A percentile compares a stretch with the other conserved stretches of the same genome.
These are phyloP conservation scores for Drosophila simulans DNA, from an alignment of 1,140 invertebrate species.

Conservation along the genomic window DNA sequence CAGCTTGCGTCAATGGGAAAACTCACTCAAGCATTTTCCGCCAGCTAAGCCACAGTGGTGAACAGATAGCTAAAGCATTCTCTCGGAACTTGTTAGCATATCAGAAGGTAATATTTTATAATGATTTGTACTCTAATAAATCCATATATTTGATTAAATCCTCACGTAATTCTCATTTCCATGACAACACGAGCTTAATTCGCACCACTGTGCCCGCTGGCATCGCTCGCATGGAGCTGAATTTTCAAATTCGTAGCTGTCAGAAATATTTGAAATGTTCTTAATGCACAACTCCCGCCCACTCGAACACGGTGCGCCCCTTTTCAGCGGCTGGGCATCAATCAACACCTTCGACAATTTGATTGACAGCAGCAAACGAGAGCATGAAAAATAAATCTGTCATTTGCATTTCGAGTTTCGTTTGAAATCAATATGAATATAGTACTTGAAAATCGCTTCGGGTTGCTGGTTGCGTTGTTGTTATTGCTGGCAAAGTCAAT, in stretches of 20 bases:
- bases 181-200: background rate
- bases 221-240: background rate
- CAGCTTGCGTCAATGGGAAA: conserved; percentile 20
- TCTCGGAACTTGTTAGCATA: too few relatives aligned
- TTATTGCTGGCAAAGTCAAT: conserved; percentile 74
- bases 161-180: too few relatives aligned
- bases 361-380: conserved; percentile 73
- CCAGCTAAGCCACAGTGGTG: background rate
- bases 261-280: conserved; percentile 52
- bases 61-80: background rate
- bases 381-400: conserved; percentile 78
- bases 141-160: too few relatives aligned
- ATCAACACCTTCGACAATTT: conserved; percentile 75
- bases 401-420: conserved; percentile 75
- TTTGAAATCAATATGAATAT: conserved; percentile 79
- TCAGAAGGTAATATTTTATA: too few relatives aligned
- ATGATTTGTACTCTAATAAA: too few relatives aligned
- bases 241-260: conserved; percentile 40
- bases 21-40: conserved; percentile 32
- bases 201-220: conserved; percentile 9
- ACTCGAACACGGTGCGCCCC: background rate
- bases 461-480: conserved; percentile 29
- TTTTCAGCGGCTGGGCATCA: conserved; percentile 65
- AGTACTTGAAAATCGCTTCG: conserved; percentile 55
- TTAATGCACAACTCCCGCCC: conserved; percentile 6